Evolutionary conservation across 1,140 invertebrate genomes (phyloP).

Genomic region (Drosophila kepulauana): DNA sequence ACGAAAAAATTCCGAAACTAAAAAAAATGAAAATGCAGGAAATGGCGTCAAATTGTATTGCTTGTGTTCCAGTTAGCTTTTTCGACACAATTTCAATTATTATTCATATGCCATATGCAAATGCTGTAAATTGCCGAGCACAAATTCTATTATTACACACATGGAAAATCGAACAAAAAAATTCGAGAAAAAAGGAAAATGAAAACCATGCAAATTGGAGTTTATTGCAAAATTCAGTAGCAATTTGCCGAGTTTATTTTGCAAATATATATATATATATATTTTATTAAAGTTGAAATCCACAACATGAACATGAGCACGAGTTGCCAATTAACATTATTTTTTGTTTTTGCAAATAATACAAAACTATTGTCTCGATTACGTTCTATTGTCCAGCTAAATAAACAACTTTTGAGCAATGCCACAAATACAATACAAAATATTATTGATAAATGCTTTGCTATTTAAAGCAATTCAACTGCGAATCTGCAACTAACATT

Average conservation of each 20-base stretch:
- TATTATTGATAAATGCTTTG: no score
- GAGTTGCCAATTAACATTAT: no score
- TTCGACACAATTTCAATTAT: conserved; percentile 50
- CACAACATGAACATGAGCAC: background rate
- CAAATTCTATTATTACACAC: conserved; percentile 30
- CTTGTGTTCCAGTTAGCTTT: conserved; percentile 41
- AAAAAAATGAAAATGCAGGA: conserved; percentile 4
- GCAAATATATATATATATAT: background rate
- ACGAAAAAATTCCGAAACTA: conserved; percentile 5
- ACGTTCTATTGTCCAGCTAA: no score
- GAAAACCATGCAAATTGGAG: conserved; percentile 5
- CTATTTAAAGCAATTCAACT: no score
- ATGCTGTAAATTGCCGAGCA: conserved; percentile 24
- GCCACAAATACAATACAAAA: no score
- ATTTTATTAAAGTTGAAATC: background rate
- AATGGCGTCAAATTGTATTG: conserved; percentile 56
- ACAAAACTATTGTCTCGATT: no score
- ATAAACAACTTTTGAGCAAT: no score
- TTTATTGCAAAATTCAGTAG: background rate
- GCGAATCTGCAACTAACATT: no score
- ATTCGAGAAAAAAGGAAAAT: background rate
- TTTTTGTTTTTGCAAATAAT: no score
- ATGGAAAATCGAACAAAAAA: no score
- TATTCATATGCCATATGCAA: conserved; percentile 29
- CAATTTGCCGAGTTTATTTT: conserved; percentile 7